Evolutionary conservation across 2,797 vertebrate genomes (phyloP).

Genomic region (Hippoglossus hippoglossus): DNA sequence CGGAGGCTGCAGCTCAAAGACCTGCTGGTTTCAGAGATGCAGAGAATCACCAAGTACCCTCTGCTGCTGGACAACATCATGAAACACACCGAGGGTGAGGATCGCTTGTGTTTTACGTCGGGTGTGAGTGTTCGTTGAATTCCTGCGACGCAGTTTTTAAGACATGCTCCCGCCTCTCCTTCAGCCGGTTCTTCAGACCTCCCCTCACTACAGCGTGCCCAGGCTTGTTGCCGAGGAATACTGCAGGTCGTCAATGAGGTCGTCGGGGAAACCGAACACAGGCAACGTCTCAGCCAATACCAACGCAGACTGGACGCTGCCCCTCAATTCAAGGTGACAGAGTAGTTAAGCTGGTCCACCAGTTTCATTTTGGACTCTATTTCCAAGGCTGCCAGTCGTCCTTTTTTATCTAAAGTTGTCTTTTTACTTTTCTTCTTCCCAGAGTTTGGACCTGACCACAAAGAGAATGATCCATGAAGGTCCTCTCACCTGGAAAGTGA

Average conservation of each 20-base stretch:
- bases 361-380: fast-evolving
- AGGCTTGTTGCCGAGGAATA: conserved; percentile 90
- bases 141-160: neutral
- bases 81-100: conserved; percentile 90
- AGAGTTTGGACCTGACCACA: conserved; percentile 92
- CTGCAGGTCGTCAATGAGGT: conserved; percentile 91
- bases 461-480: conserved; percentile 95
- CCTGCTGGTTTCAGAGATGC: conserved; percentile 94
- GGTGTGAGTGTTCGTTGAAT: neutral
- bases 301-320: conserved; percentile 92
- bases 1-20: conserved; percentile 93
- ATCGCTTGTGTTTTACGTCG: fast-evolving
- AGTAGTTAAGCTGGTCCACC: fast-evolving
- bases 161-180: fast-evolving
- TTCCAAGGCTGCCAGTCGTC: too few species aligned
- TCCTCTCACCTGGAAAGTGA: conserved; percentile 90
- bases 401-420: neutral
- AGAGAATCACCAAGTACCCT: conserved; percentile 96
- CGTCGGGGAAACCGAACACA: conserved; percentile 89
- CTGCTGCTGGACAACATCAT: conserved; percentile 97
- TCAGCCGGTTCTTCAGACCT: conserved; percentile 86
- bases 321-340: conserved; percentile 89
- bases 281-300: conserved; percentile 89
- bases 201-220: conserved; percentile 86
- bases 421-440: neutral